Conservation (phyloP, 2,888 invertebrate genomes). For the Ctenicera cuprea region DNA sequence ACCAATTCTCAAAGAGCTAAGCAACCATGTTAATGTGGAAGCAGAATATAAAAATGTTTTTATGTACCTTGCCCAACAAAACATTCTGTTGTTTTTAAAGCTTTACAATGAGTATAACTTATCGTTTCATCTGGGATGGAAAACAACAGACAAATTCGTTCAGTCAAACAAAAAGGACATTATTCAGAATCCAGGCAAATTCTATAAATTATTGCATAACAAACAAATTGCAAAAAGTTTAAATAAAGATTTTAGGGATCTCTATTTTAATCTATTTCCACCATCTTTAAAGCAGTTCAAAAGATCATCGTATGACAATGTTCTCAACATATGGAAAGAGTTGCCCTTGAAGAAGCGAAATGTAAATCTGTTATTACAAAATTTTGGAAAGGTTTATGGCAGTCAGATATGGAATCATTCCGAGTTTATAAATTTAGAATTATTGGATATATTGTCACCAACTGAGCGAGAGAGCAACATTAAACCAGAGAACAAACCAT, state of each 20-base stretch:
- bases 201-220: slow-evolving; percentile 16
- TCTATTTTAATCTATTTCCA: slow-evolving; percentile 33
- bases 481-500: background rate
- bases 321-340: background rate
- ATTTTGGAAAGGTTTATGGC: slow-evolving; percentile 32
- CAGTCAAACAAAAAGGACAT: slow-evolving; percentile 29
- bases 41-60: slow-evolving; percentile 27
- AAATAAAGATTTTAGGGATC: slow-evolving; percentile 30
- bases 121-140: slow-evolving; percentile 34
- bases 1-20: slow-evolving; percentile 26
- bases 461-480: slow-evolving; percentile 15
- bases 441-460: slow-evolving; percentile 32
- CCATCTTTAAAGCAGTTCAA: slow-evolving; percentile 21
- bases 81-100: slow-evolving; percentile 44
- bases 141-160: slow-evolving; percentile 45
- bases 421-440: background rate
- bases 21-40: background rate
- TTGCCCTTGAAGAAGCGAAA: slow-evolving; percentile 3
- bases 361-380: slow-evolving; percentile 12
- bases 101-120: slow-evolving; percentile 35
- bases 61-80: slow-evolving; percentile 19
- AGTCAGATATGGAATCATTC: slow-evolving; percentile 34
- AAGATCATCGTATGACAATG: background rate
- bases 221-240: slow-evolving; percentile 35
- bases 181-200: slow-evolving; percentile 22